Evolutionary conservation across 2,888 invertebrate genomes (phyloP).

Genomic region (Pterostichus niger): DNA sequence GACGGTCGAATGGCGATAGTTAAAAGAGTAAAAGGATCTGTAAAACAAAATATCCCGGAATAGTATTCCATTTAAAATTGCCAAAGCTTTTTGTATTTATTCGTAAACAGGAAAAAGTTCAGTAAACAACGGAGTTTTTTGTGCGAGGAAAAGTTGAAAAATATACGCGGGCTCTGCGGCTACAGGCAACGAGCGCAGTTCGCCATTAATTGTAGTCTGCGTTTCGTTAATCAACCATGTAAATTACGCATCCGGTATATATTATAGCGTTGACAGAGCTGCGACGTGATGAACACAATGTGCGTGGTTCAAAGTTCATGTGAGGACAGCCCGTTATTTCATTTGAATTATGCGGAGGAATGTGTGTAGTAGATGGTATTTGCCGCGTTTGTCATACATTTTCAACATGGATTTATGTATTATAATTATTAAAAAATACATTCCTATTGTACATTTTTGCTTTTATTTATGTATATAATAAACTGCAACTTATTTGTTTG

Average conservation of each 20-base stretch:
- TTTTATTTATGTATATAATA: too few relatives aligned
- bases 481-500: too few relatives aligned
- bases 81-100: constrained; percentile 40
- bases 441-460: too few relatives aligned
- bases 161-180: constrained; percentile 21
- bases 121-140: constrained; percentile 41
- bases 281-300: not conserved
- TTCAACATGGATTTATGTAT: not conserved
- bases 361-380: not conserved
- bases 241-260: constrained; percentile 47
- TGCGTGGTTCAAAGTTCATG: constrained; percentile 5
- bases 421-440: not conserved
- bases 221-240: constrained; percentile 55
- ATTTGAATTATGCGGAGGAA: constrained; percentile 24
- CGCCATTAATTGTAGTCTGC: constrained; percentile 49
- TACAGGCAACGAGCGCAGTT: not conserved
- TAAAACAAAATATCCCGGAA: not conserved
- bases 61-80: not conserved
- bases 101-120: constrained; percentile 30
- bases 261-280: constrained; percentile 29
- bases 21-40: constrained; percentile 4
- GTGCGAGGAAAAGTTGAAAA: constrained; percentile 29
- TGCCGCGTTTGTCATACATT: not conserved
- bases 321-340: constrained; percentile 22
- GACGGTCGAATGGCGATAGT: too few relatives aligned